Percentiles rank a stretch among this genome's conserved stretches.
Evolutionary conservation across 2,113 vertebrate genomes (phyloP).

Genomic region (Megatriorchis doriae): DNA sequence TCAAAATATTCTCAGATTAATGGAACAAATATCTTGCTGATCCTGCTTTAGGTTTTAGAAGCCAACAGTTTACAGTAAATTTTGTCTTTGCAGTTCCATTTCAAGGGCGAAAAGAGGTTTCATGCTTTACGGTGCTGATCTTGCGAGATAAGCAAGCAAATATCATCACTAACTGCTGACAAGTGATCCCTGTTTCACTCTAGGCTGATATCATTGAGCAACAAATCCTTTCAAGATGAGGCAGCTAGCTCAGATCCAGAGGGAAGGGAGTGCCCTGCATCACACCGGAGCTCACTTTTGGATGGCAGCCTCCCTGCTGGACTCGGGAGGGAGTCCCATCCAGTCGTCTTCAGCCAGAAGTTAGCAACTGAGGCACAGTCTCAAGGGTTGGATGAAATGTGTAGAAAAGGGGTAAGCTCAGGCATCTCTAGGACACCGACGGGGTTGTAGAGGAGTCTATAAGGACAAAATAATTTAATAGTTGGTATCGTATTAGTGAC

Average conservation of each 20-base stretch:
- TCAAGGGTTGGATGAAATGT: neutral
- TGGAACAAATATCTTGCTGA: neutral
- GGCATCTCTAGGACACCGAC: neutral
- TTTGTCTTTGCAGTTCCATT: neutral
- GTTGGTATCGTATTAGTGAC: neutral
- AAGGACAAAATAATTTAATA: neutral
- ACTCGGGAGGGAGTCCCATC: neutral
- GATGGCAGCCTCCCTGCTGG: slow-evolving; percentile 32
- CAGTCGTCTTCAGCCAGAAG: slow-evolving; percentile 27
- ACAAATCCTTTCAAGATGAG: slow-evolving; percentile 74
- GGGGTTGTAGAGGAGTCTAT: neutral
- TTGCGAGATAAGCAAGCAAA: slow-evolving; percentile 62
- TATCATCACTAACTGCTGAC: slow-evolving; percentile 65
- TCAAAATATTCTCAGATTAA: neutral
- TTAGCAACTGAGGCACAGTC: neutral
- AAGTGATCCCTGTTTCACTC: slow-evolving; percentile 54
- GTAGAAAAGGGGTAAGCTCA: neutral
- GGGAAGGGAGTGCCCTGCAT: slow-evolving; percentile 64
- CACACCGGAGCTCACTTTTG: slow-evolving; percentile 41
- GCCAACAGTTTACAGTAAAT: neutral
- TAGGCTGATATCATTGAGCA: slow-evolving; percentile 58
- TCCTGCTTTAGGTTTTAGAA: neutral
- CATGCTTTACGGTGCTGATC: slow-evolving; percentile 45
- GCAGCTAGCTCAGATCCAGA: slow-evolving; percentile 36
- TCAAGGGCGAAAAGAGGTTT: slow-evolving; percentile 43